phyloP scores from a whole-genome alignment of 1,140 invertebrate genomes.

The Trypoxylus dichotomus region DNA sequence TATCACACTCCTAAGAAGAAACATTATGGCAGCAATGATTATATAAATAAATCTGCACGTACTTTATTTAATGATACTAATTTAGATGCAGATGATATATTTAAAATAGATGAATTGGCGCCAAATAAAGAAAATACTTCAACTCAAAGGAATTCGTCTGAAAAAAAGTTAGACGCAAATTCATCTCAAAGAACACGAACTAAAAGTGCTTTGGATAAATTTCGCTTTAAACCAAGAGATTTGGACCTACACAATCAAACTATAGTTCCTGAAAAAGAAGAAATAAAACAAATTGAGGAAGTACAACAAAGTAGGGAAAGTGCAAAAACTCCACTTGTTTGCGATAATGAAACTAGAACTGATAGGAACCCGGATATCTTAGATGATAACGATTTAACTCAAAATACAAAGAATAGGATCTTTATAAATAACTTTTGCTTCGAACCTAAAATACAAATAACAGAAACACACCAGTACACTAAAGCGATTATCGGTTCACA shows the following conservation, averaged over 20 bases:
- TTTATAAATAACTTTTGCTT: slow-evolving; percentile 7
- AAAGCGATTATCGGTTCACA: not conserved
- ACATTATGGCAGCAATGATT: not conserved
- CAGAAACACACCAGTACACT: not conserved
- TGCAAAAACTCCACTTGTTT: not conserved
- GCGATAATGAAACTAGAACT: not conserved
- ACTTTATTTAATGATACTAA: not conserved
- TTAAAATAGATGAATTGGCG: not conserved
- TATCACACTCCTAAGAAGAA: not conserved
- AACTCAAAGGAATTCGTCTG: not conserved
- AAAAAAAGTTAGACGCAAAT: not conserved
- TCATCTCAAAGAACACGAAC: not conserved
- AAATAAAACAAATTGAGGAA: not conserved
- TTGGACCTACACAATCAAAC: not conserved
- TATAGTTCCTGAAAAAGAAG: not conserved
- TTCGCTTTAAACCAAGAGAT: slow-evolving; percentile 5
- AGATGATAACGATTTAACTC: not conserved
- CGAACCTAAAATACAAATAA: not conserved
- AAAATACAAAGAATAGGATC: not conserved
- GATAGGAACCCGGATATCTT: not conserved
- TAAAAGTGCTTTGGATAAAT: not conserved
- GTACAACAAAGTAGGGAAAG: not conserved
- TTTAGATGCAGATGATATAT: not conserved
- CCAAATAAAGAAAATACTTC: not conserved
- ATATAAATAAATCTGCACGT: not conserved